Percentiles rank a stretch among this genome's conserved stretches.
Conservation (phyloP, 2,113 vertebrate genomes). For the Ramphastos sulfuratus region DNA sequence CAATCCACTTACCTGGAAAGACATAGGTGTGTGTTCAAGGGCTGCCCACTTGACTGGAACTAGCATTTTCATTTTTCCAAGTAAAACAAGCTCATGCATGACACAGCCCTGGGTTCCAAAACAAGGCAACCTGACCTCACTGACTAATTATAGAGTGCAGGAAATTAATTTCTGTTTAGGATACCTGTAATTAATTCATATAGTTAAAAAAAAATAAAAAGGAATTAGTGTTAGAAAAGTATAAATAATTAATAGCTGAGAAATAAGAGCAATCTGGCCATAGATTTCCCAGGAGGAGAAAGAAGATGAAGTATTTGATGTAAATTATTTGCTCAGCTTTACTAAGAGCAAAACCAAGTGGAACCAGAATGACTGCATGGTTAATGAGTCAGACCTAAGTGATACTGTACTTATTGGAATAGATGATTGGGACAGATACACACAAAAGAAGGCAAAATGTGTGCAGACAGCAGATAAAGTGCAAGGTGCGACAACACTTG, state of each 20-base stretch:
- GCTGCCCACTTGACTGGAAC: not conserved
- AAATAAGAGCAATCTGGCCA: conserved; percentile 31
- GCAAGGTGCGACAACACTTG: not conserved
- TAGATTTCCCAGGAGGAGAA: conserved; percentile 13
- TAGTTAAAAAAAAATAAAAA: not conserved
- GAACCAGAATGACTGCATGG: conserved; percentile 42
- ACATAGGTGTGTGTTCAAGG: not conserved
- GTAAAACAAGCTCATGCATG: not conserved
- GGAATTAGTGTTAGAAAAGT: not conserved
- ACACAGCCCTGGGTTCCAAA: not conserved
- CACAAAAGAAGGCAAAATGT: conserved; percentile 31
- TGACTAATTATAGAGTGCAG: not conserved
- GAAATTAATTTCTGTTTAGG: conserved; percentile 25
- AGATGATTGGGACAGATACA: conserved; percentile 31
- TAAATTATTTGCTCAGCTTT: conserved; percentile 49
- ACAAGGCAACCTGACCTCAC: not conserved
- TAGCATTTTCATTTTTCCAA: not conserved
- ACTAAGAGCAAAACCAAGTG: conserved; percentile 13
- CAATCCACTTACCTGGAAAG: not conserved
- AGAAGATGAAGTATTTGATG: not conserved
- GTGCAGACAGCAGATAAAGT: conserved; percentile 52
- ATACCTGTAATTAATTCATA: conserved; percentile 35
- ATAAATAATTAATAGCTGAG: conserved; percentile 41
- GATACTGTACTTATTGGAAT: conserved; percentile 19
- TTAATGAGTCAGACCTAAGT: conserved; percentile 43